phyloP scores from a whole-genome alignment of 2,888 invertebrate species.

The Lypha dubia region DNA sequence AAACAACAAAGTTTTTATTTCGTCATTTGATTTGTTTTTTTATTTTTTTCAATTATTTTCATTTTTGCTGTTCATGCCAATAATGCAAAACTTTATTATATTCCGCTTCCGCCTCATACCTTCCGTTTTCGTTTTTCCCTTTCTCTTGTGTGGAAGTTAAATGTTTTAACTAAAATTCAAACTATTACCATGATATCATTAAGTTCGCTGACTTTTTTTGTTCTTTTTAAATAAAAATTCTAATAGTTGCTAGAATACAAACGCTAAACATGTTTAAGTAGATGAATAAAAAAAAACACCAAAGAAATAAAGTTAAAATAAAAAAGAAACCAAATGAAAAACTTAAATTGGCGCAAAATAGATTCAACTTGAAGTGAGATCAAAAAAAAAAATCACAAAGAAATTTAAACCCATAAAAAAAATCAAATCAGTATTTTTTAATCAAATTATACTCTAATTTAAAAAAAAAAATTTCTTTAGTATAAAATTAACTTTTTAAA shows the following conservation, averaged over 20 bases:
- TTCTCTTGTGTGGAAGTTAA: background rate
- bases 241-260: constrained; percentile 39
- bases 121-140: background rate
- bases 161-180: constrained; percentile 28
- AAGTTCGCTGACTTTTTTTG: background rate
- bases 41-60: constrained; percentile 11
- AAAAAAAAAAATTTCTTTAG: too few species aligned
- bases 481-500: too few species aligned
- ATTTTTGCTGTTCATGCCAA: constrained; percentile 20
- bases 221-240: constrained; percentile 27
- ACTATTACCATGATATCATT: constrained; percentile 54
- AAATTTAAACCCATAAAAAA: background rate
- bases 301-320: constrained; percentile 8
- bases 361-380: background rate
- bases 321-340: background rate
- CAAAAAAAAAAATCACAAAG: background rate
- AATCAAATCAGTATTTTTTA: too few species aligned
- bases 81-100: constrained; percentile 47
- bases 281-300: constrained; percentile 6
- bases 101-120: background rate
- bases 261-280: constrained; percentile 35
- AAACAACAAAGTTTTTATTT: constrained; percentile 54
- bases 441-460: too few species aligned
- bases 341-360: background rate
- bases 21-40: constrained; percentile 32